Conservation (phyloP, 2,888 invertebrate genomes). For the Incurvaria masculella region DNA sequence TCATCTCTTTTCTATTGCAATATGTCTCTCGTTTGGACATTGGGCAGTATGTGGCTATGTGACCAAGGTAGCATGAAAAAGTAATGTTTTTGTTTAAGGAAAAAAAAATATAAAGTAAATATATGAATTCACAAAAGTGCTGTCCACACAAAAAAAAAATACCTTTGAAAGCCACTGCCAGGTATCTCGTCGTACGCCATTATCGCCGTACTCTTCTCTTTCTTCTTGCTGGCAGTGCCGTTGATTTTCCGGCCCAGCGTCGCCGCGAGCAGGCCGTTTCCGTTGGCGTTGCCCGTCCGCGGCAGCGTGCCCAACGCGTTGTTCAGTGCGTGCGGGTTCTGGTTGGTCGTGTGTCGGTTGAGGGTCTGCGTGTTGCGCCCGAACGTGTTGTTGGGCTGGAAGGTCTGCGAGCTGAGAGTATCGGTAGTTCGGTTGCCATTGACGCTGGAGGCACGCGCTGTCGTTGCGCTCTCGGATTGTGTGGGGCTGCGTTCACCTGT, state of each 20-base stretch:
- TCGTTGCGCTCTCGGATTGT: constrained; percentile 79
- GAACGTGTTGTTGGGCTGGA: constrained; percentile 31
- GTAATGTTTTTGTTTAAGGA: constrained; percentile 3
- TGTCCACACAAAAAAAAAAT: background rate
- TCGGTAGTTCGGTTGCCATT: constrained; percentile 45
- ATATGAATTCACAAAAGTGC: constrained; percentile 3
- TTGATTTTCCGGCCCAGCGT: constrained; percentile 51
- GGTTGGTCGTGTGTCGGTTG: constrained; percentile 29
- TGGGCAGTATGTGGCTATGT: constrained; percentile 5
- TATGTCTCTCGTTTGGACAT: too few species aligned
- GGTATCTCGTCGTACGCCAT: constrained; percentile 61
- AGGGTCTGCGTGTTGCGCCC: constrained; percentile 44
- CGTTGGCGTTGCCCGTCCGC: constrained; percentile 36
- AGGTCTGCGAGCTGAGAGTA: constrained; percentile 26
- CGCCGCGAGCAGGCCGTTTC: constrained; percentile 34
- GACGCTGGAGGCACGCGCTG: constrained; percentile 73
- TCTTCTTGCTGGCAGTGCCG: constrained; percentile 50
- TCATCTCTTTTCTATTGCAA: too few species aligned
- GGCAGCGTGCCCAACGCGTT: constrained; percentile 47
- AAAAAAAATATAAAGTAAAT: constrained; percentile 5
- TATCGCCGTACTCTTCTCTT: constrained; percentile 47
- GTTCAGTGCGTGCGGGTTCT: constrained; percentile 39
- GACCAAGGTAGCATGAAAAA: constrained; percentile 1
- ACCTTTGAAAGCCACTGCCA: constrained; percentile 24
- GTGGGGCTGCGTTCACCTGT: constrained; percentile 76